Percentiles rank a stretch among this genome's conserved stretches.
These are phyloP conservation scores for Halesus radiatus DNA, from an alignment of 1,140 invertebrate genomes.

Conservation along the genomic window DNA sequence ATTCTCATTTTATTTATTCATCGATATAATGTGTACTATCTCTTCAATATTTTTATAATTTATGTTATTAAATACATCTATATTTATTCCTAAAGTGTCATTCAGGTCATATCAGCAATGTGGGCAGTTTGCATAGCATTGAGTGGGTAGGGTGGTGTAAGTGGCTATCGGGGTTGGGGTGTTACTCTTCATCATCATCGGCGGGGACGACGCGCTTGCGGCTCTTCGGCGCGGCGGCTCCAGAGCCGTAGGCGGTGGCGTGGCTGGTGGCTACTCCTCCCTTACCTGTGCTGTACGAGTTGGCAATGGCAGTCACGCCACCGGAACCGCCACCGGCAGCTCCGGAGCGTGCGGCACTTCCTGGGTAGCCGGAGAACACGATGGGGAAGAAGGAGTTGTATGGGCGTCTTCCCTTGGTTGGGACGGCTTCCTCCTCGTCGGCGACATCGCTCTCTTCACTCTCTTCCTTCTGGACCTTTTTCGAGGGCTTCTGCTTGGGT, in stretches of 20 bases:
- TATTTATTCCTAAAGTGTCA: slow-evolving; percentile 43
- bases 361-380: slow-evolving; percentile 69
- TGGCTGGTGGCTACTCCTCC: slow-evolving; percentile 78
- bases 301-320: slow-evolving; percentile 76
- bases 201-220: slow-evolving; percentile 28
- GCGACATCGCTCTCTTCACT: slow-evolving; percentile 64
- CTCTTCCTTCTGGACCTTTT: slow-evolving; percentile 62
- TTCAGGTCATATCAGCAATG: slow-evolving; percentile 35
- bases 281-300: slow-evolving; percentile 77
- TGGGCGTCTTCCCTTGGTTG: slow-evolving; percentile 59
- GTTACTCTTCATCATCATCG: slow-evolving; percentile 40
- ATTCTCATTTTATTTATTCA: slow-evolving; percentile 47
- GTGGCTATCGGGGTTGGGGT: background rate
- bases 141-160: background rate
- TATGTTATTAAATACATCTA: slow-evolving; percentile 53
- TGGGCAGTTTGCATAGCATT: slow-evolving; percentile 39
- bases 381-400: slow-evolving; percentile 75
- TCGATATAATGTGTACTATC: slow-evolving; percentile 25
- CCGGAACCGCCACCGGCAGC: slow-evolving; percentile 64
- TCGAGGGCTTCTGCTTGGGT: slow-evolving; percentile 62
- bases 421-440: slow-evolving; percentile 63
- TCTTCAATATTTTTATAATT: slow-evolving; percentile 47
- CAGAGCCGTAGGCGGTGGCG: slow-evolving; percentile 76
- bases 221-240: slow-evolving; percentile 32
- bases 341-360: slow-evolving; percentile 60